Evolutionary conservation across 2,888 invertebrate species (phyloP).

Genomic region (Latrodectus hesperus): DNA sequence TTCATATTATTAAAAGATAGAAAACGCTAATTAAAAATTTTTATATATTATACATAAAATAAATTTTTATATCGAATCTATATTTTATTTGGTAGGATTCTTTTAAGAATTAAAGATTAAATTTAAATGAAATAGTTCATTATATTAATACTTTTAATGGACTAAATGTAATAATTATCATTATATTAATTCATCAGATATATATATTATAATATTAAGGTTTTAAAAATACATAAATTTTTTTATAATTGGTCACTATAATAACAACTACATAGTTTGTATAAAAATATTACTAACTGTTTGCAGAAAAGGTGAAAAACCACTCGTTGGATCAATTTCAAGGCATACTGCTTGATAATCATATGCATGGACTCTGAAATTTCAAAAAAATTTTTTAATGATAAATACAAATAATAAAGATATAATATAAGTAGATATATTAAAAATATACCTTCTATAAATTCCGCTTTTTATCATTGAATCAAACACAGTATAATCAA

Average conservation of each 20-base stretch:
- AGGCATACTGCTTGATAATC: conserved; percentile 94
- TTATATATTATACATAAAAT: too few species aligned
- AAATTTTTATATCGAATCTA: too few species aligned
- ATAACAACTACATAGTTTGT: neutral
- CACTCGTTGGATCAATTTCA: conserved; percentile 75
- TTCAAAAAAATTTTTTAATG: neutral
- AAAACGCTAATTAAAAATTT: too few species aligned
- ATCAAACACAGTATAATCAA: conserved; percentile 95
- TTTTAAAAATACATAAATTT: too few species aligned
- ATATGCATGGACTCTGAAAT: conserved; percentile 84
- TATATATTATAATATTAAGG: too few species aligned
- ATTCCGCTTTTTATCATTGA: conserved; percentile 90
- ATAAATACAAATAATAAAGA: neutral
- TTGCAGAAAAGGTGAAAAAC: conserved; percentile 69
- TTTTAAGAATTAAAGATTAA: too few species aligned
- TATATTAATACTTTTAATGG: too few species aligned
- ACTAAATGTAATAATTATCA: too few species aligned
- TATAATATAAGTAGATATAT: neutral
- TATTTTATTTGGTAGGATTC: too few species aligned
- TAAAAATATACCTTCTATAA: conserved; percentile 79
- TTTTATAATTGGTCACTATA: neutral
- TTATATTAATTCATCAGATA: too few species aligned
- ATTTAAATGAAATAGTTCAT: too few species aligned
- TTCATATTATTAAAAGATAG: too few species aligned
- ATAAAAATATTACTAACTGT: conserved; percentile 61